A percentile compares a stretch with the other conserved stretches of the same genome.
Conservation (phyloP, 2,113 vertebrate genomes). For the Nothoprocta perdicaria region DNA sequence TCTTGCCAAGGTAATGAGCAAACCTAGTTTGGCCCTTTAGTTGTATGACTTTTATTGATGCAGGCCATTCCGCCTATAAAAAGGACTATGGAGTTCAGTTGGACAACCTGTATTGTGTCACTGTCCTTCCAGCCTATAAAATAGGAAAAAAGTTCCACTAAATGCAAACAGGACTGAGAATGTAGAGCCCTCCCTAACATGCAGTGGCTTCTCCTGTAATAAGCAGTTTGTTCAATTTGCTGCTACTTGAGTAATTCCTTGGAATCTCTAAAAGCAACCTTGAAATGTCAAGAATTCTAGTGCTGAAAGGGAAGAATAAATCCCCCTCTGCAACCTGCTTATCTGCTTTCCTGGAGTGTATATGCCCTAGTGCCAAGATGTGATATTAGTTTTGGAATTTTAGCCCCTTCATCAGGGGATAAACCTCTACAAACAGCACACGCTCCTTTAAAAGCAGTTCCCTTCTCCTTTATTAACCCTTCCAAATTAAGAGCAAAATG, state of each 20-base stretch:
- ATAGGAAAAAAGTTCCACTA: neutral
- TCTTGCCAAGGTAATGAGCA: neutral
- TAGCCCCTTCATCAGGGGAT: neutral
- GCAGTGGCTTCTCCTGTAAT: neutral
- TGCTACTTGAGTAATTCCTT: neutral
- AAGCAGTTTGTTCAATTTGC: neutral
- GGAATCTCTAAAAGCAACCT: neutral
- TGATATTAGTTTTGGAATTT: neutral
- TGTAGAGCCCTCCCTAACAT: neutral
- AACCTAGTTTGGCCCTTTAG: neutral
- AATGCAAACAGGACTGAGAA: slow-evolving; percentile 41
- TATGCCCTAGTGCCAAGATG: neutral
- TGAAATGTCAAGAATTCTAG: neutral
- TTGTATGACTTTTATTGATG: neutral
- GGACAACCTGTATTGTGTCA: neutral
- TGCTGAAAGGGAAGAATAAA: fast-evolving
- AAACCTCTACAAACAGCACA: neutral
- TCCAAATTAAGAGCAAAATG: fast-evolving
- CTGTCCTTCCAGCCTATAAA: neutral
- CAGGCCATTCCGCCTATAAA: neutral
- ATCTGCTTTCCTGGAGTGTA: neutral
- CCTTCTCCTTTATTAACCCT: neutral
- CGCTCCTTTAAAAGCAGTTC: neutral
- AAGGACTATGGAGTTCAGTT: neutral
- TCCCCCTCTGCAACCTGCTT: neutral